Evolutionary conservation across 2,888 invertebrate genomes (phyloP).

Genomic region (Ametastegia equiseti): DNA sequence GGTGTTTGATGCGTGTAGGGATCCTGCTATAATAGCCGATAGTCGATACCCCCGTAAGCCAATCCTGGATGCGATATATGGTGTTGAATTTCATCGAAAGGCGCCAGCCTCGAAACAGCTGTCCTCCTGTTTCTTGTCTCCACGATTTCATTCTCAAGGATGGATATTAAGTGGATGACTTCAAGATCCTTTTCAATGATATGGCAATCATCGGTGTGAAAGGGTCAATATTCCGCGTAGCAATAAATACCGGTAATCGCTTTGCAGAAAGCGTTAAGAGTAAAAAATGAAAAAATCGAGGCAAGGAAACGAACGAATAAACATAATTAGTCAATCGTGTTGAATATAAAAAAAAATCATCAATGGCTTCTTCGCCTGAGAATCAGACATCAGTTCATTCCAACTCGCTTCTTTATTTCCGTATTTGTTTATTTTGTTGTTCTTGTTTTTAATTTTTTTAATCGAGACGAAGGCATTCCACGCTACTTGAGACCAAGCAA

Average conservation of each 20-base stretch:
- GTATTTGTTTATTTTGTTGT: background rate
- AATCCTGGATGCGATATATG: constrained; percentile 30
- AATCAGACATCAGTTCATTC: constrained; percentile 9
- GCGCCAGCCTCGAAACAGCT: background rate
- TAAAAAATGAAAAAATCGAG: background rate
- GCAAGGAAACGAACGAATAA: background rate
- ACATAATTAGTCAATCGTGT: constrained; percentile 10
- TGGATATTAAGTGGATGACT: constrained; percentile 10
- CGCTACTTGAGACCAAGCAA: constrained; percentile 5
- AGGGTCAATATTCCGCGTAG: background rate
- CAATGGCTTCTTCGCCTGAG: background rate
- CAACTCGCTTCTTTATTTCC: background rate
- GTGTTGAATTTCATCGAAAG: constrained; percentile 35
- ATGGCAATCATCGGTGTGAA: background rate
- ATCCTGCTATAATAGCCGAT: constrained; percentile 33
- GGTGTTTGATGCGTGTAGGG: background rate
- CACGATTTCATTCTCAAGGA: background rate
- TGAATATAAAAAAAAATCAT: background rate
- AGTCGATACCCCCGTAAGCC: constrained; percentile 45
- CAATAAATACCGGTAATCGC: constrained; percentile 15
- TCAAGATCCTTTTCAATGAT: background rate
- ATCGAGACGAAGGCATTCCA: background rate
- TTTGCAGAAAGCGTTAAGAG: background rate
- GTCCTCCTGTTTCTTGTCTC: constrained; percentile 1
- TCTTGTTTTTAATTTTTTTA: background rate